A percentile compares a stretch with the other conserved stretches of the same genome.
These are phyloP conservation scores for Drosophila varians DNA, from an alignment of 1,140 invertebrate genomes.

Conservation along the genomic window DNA sequence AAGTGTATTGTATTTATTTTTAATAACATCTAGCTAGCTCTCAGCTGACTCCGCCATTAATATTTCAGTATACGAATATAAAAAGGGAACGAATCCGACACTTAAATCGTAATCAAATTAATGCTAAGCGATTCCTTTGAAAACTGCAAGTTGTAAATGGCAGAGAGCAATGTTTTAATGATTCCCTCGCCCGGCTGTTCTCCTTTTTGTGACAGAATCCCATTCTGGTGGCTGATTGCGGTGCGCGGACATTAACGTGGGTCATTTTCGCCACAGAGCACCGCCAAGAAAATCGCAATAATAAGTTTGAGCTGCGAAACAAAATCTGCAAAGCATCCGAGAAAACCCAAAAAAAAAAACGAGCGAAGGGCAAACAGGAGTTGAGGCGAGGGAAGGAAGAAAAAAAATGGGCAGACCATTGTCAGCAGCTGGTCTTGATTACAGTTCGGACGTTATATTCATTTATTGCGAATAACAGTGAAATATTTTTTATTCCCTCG, in stretches of 20 bases:
- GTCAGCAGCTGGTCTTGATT: slow-evolving; percentile 77
- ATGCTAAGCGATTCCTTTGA: slow-evolving; percentile 57
- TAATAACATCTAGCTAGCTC: neutral
- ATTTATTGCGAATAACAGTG: slow-evolving; percentile 77
- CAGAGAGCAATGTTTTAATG: slow-evolving; percentile 60
- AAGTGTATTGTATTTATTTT: neutral
- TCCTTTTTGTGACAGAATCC: slow-evolving; percentile 4
- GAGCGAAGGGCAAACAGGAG: slow-evolving; percentile 21
- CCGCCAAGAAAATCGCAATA: slow-evolving; percentile 55
- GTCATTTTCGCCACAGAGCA: slow-evolving; percentile 65
- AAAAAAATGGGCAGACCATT: slow-evolving; percentile 37
- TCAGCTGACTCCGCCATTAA: slow-evolving; percentile 7
- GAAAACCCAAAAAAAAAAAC: slow-evolving; percentile 14
- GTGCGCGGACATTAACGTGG: slow-evolving; percentile 65
- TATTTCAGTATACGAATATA: slow-evolving; percentile 3
- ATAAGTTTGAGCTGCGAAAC: slow-evolving; percentile 53
- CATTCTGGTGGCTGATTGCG: slow-evolving; percentile 37
- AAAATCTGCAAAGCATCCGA: slow-evolving; percentile 48
- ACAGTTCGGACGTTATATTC: slow-evolving; percentile 77
- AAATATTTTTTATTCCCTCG: slow-evolving; percentile 69
- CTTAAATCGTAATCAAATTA: slow-evolving; percentile 65
- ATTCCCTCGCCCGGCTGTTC: neutral
- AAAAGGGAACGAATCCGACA: slow-evolving; percentile 21
- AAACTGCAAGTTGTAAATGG: slow-evolving; percentile 59
- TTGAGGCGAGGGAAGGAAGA: slow-evolving; percentile 1